A percentile compares a stretch with the other conserved stretches of the same genome.
phyloP scores from a whole-genome alignment of 2,113 vertebrate genomes.

The Panthera uncia region DNA sequence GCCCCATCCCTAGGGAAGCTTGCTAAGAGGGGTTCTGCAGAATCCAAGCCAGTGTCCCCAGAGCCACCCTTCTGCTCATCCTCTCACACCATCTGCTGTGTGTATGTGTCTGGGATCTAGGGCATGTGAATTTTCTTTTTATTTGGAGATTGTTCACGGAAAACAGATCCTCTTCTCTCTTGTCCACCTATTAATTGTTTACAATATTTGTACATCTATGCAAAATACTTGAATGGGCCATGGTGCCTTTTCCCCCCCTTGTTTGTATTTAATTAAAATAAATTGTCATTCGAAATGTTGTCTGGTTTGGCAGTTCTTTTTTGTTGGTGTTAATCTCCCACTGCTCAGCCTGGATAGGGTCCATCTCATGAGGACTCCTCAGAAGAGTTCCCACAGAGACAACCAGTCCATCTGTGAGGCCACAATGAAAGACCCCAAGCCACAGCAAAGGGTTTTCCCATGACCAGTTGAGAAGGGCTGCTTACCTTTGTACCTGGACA shows the following conservation, averaged over 20 bases:
- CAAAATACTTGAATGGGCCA: conserved; percentile 88
- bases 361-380: not conserved
- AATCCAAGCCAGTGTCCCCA: not conserved
- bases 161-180: conserved; percentile 72
- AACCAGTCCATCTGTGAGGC: not conserved
- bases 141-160: conserved; percentile 68
- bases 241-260: conserved; percentile 84
- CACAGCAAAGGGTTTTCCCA: not conserved
- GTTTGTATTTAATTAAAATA: conserved; percentile 86
- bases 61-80: not conserved
- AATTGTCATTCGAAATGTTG: conserved; percentile 71
- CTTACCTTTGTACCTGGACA: not conserved
- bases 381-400: not conserved
- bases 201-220: conserved; percentile 86
- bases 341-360: not conserved
- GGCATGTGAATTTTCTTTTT: conserved; percentile 69
- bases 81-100: conserved; percentile 37
- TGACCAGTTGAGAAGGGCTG: conserved; percentile 67
- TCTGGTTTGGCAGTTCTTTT: not conserved
- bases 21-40: conserved; percentile 40
- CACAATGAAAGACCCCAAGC: not conserved
- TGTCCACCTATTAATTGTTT: conserved; percentile 82
- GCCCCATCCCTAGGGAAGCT: not conserved
- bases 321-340: not conserved
- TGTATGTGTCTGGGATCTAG: conserved; percentile 55